phyloP scores from a whole-genome alignment of 2,797 vertebrate species.

The Intellagama lesueurii region DNA sequence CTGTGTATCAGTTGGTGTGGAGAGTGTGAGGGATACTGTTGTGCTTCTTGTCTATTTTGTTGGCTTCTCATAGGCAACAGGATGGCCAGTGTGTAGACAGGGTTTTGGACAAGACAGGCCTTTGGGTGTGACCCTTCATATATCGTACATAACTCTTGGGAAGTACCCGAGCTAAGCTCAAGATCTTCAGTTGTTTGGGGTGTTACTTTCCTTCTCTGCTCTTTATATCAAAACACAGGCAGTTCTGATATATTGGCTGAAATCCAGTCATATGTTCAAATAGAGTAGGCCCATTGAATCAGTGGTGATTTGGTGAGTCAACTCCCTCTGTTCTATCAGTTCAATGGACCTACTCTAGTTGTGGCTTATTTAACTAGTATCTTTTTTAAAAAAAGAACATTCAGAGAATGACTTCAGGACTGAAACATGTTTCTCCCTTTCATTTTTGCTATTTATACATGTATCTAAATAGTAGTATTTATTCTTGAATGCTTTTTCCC shows the following conservation, averaged over 20 bases:
- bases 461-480: neutral
- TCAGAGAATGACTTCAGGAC: neutral
- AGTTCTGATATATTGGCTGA: neutral
- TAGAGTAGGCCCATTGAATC: no score
- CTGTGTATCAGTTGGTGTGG: neutral
- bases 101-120: neutral
- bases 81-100: neutral
- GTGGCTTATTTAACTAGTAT: no score
- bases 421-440: neutral
- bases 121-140: neutral
- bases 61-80: neutral
- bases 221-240: neutral
- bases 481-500: slow-evolving; percentile 63
- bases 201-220: neutral
- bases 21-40: neutral
- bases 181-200: neutral
- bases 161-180: neutral
- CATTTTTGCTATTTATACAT: neutral
- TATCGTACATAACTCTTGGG: neutral
- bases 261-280: no score
- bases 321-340: no score
- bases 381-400: neutral
- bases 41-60: neutral
- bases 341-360: no score
- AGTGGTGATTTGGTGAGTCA: no score